Conservation (phyloP, 2,888 invertebrate genomes). For the Homarus gammarus region DNA sequence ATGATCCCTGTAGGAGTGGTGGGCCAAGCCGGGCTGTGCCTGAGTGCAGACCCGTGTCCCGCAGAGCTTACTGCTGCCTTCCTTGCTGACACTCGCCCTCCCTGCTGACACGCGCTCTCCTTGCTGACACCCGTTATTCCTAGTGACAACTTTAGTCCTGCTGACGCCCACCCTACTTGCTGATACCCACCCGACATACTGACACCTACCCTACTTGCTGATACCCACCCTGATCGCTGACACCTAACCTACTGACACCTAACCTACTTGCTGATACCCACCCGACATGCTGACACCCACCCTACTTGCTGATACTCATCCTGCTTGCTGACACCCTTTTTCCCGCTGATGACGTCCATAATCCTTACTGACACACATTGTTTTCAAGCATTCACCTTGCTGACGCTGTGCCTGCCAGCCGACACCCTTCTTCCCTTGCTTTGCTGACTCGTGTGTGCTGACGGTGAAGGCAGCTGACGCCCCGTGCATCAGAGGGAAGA, state of each 20-base stretch:
- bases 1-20: too few species aligned
- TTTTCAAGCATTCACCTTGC: not conserved
- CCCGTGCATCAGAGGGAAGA: too few species aligned
- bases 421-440: not conserved
- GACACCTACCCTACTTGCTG: not conserved
- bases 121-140: not conserved
- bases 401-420: not conserved
- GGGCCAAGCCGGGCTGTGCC: not conserved
- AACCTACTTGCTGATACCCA: not conserved
- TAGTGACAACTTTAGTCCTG: too few species aligned
- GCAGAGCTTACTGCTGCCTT: not conserved
- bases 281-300: not conserved
- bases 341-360: too few species aligned
- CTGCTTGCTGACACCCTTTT: too few species aligned
- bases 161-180: not conserved
- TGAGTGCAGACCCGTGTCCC: slow-evolving; percentile 18
- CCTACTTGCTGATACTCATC: not conserved
- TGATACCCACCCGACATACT: not conserved
- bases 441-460: not conserved
- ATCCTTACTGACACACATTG: too few species aligned
- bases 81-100: not conserved
- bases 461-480: not conserved
- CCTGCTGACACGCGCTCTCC: not conserved
- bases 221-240: too few species aligned
- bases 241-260: too few species aligned